Evolutionary conservation across 2,113 vertebrate species (phyloP).

Genomic region (Peucedramus taeniatus): DNA sequence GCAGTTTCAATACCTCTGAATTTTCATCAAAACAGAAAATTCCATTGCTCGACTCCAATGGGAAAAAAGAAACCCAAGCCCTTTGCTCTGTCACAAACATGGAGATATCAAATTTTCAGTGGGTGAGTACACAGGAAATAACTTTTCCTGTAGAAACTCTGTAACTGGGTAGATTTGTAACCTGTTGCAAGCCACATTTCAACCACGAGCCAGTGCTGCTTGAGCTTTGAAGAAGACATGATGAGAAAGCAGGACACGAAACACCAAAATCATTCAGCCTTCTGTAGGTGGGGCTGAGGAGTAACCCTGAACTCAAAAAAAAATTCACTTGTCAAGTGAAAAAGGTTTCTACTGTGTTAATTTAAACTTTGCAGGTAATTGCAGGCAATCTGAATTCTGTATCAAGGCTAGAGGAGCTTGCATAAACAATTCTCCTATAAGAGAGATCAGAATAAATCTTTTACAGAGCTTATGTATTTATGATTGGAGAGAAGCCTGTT

Average conservation of each 20-base stretch:
- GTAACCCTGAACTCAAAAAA: neutral
- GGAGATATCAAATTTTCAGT: neutral
- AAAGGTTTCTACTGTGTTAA: neutral
- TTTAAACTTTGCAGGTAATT: neutral
- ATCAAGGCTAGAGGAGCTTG: neutral
- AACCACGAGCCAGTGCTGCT: neutral
- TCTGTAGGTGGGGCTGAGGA: neutral
- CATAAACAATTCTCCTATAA: neutral
- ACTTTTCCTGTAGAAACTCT: neutral
- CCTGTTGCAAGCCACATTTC: neutral
- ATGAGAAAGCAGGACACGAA: neutral
- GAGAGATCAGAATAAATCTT: neutral
- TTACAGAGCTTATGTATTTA: neutral
- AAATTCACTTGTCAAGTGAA: neutral
- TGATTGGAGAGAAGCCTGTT: conserved; percentile 5
- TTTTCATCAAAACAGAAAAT: neutral
- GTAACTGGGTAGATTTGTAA: neutral
- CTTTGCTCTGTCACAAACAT: neutral
- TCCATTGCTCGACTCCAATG: rapidly evolving
- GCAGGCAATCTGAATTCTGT: neutral
- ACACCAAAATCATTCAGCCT: neutral
- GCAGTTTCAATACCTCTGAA: neutral
- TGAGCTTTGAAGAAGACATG: neutral
- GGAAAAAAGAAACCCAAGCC: neutral
- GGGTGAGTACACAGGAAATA: neutral